Base-by-base conservation (phyloP, 1,140 invertebrate genomes). In the Idris sp. region DNA sequence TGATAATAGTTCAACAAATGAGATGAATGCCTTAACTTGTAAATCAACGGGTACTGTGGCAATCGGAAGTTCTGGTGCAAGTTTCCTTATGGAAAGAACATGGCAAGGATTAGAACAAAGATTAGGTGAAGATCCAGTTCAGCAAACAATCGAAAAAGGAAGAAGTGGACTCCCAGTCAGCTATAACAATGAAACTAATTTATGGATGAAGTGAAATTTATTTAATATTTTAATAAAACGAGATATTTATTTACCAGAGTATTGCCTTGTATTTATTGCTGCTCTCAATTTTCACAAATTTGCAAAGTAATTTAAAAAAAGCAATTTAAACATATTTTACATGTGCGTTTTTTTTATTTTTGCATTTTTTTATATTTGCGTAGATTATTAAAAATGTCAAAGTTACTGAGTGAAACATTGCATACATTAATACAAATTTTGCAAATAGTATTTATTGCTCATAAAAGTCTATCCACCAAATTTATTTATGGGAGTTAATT, bases 91-190 rank as follows among this genome's bases (percentile, higher is more conserved):
- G 54, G 88, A 90, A 31, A 89, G 92, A 81, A 89, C 89, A 2
- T 95, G 93, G 93, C 90, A 89, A 74, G 93, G 94, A 2, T 84
- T 95, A 26, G 92, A 94, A 78, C 92, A 92, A 76, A 91, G 91
- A 65, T 80, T 94, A 51, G 93, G 92, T 0, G 83, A 92, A 78
- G 91, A 89, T 28, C 88, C 91, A 67, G 89, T 92, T 4, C 89
- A 89, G 71, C 79, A 88, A 72, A 89, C 90, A 2, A 87, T 89
- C 58, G 85, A 90, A 75, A 74, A 74, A 22, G 93, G 93, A 2
- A 87, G 92, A 2, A 89, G 81, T 65, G 93, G 93, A 6, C 90
- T 94, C 53, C 87, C 90, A 22, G 81, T 83, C 48, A 78, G 77
- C 62, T 90, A 90, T 78, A 43, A 77, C 61, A 77, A 74, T 65